Conservation (phyloP, 2,113 vertebrate genomes). For the Marmota monax region DNA sequence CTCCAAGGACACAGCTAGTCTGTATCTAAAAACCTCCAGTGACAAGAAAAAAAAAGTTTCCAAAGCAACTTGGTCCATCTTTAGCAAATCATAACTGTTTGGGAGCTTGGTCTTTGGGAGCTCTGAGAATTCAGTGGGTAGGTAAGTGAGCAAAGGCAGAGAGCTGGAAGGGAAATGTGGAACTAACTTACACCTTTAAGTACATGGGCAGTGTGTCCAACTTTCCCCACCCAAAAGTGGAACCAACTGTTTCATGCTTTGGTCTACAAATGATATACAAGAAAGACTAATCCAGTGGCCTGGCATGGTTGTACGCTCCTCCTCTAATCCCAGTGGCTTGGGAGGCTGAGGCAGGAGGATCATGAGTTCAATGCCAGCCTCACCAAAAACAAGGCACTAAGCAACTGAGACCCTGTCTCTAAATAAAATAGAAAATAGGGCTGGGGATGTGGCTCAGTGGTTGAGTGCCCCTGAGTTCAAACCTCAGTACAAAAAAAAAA, state of each 20-base stretch:
- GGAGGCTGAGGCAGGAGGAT: too few relatives aligned
- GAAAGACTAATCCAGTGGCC: background rate
- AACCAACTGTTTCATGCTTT: background rate
- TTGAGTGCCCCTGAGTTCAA: too few relatives aligned
- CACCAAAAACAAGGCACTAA: too few relatives aligned
- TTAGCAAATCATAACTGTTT: background rate
- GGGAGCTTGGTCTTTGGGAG: background rate
- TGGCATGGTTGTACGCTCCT: too few relatives aligned
- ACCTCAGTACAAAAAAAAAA: too few relatives aligned
- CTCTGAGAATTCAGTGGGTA: background rate
- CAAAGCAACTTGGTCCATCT: background rate
- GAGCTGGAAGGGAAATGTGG: background rate
- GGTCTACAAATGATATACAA: background rate
- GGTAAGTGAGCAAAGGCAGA: background rate
- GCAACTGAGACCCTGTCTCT: too few relatives aligned
- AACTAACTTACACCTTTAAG: background rate
- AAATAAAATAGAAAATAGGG: too few relatives aligned
- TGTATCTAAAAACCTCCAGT: background rate
- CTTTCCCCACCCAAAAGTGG: background rate
- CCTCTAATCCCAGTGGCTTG: too few relatives aligned
- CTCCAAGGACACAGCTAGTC: background rate
- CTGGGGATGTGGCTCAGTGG: too few relatives aligned
- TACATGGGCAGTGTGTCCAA: background rate
- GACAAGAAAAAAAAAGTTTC: background rate
- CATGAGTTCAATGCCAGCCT: too few relatives aligned